Percentiles rank a stretch among this genome's conserved stretches.
Evolutionary conservation across 92 coral and sea anemone species (phyloP).

Genomic region (Phenganax marumi): DNA sequence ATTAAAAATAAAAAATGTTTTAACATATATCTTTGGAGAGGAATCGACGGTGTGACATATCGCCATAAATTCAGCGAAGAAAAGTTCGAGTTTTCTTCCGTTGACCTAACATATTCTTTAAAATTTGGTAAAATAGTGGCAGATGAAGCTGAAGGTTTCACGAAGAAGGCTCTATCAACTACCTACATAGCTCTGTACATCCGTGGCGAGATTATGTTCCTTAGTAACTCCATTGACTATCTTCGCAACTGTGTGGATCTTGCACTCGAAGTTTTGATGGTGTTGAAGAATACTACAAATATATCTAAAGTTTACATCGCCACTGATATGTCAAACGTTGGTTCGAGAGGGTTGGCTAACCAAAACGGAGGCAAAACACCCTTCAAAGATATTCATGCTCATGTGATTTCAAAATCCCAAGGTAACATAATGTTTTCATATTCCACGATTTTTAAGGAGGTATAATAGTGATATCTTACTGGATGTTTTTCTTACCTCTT

Average conservation of each 20-base stretch:
- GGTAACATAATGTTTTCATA: too few relatives aligned
- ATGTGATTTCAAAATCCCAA: conserved; percentile 15
- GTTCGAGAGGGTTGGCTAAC: conserved; percentile 1
- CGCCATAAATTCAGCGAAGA: background rate
- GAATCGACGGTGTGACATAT: background rate
- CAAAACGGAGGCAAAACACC: background rate
- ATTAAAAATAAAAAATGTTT: background rate
- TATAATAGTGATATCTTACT: too few relatives aligned
- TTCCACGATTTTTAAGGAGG: too few relatives aligned
- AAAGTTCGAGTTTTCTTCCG: background rate
- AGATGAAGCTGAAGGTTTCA: background rate
- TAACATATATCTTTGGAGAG: background rate
- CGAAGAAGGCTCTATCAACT: background rate
- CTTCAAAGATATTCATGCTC: background rate
- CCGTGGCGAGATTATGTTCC: background rate
- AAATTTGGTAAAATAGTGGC: background rate
- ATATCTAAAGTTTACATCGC: conserved; percentile 3
- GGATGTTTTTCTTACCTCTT: too few relatives aligned
- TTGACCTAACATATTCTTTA: background rate
- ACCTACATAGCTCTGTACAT: background rate
- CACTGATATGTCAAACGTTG: background rate
- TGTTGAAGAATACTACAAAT: background rate
- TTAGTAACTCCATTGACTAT: background rate
- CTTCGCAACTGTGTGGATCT: background rate
- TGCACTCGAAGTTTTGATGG: background rate